Conservation (phyloP, 2,113 vertebrate species). For the Lampris incognitus region DNA sequence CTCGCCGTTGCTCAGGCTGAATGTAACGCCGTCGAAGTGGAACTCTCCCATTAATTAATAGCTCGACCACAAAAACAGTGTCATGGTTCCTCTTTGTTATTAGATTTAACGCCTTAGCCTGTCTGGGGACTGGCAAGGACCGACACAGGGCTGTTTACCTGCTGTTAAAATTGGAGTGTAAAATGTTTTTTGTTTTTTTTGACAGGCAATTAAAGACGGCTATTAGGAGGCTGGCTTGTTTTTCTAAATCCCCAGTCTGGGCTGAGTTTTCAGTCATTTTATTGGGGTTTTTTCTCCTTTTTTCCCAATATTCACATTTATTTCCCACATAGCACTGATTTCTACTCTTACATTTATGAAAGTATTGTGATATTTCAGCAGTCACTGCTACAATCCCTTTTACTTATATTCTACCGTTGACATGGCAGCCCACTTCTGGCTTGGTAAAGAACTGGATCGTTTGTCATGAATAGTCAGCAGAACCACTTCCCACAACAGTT, state of each 20-base stretch:
- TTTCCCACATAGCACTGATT: too few species aligned
- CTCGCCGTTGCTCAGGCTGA: conserved; percentile 66
- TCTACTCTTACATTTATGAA: too few species aligned
- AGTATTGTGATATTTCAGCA: too few species aligned
- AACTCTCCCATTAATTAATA: conserved; percentile 57
- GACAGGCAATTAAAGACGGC: background rate
- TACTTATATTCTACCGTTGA: background rate
- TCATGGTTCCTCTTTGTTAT: conserved; percentile 24
- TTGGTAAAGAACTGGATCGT: background rate
- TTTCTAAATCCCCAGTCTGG: background rate
- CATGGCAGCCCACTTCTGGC: background rate
- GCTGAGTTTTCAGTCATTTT: too few species aligned
- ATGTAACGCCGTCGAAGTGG: conserved; percentile 39
- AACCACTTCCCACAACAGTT: background rate
- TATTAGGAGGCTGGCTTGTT: background rate
- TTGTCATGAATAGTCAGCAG: background rate
- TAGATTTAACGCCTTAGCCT: conserved; percentile 10
- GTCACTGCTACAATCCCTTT: too few species aligned
- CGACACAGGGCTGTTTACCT: conserved; percentile 5
- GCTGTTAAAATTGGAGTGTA: background rate
- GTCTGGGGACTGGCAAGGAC: background rate
- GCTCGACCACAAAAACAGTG: conserved; percentile 14
- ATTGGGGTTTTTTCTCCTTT: too few species aligned
- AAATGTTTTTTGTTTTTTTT: background rate
- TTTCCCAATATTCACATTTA: too few species aligned